A percentile compares a stretch with the other conserved stretches of the same genome.
These are phyloP conservation scores for Bursaphelenchus okinawaensis DNA, from an alignment of 2,888 invertebrate genomes.

Conservation along the genomic window DNA sequence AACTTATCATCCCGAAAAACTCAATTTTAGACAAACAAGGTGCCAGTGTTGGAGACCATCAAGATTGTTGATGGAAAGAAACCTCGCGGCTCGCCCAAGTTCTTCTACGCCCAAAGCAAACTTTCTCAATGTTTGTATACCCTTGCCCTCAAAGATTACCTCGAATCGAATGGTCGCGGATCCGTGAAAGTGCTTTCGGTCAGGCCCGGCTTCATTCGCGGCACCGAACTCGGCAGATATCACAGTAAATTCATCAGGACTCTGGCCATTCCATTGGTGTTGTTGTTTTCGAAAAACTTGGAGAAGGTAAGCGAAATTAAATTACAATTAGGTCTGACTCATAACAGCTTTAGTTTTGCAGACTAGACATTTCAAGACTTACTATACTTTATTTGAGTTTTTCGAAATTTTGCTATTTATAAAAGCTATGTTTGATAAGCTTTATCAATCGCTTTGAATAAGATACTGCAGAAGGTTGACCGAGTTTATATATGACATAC, in stretches of 20 bases:
- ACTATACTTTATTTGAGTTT: too few relatives aligned
- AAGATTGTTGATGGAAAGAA: conserved; percentile 4
- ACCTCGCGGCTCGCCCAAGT: conserved; percentile 7
- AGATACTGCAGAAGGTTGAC: too few relatives aligned
- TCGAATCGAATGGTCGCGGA: not conserved
- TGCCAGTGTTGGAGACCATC: conserved; percentile 4
- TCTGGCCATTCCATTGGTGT: conserved; percentile 53
- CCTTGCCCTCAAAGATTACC: conserved; percentile 26
- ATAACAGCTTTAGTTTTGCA: too few relatives aligned
- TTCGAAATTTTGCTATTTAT: too few relatives aligned
- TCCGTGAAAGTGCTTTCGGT: conserved; percentile 34
- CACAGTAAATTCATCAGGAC: conserved; percentile 35
- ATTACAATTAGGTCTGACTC: too few relatives aligned
- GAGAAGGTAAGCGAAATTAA: too few relatives aligned
- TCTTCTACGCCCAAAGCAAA: conserved; percentile 47
- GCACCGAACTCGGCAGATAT: conserved; percentile 23
- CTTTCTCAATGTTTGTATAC: conserved; percentile 51
- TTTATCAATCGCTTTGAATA: too few relatives aligned
- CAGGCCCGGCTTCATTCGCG: conserved; percentile 49
- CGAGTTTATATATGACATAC: too few relatives aligned
- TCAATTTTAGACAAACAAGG: conserved; percentile 12
- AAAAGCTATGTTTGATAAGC: too few relatives aligned
- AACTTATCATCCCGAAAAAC: not conserved
- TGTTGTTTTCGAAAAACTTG: conserved; percentile 44
- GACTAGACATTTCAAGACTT: too few relatives aligned